Conservation (phyloP, 1,140 invertebrate species). For the Oryctes rhinoceros region DNA sequence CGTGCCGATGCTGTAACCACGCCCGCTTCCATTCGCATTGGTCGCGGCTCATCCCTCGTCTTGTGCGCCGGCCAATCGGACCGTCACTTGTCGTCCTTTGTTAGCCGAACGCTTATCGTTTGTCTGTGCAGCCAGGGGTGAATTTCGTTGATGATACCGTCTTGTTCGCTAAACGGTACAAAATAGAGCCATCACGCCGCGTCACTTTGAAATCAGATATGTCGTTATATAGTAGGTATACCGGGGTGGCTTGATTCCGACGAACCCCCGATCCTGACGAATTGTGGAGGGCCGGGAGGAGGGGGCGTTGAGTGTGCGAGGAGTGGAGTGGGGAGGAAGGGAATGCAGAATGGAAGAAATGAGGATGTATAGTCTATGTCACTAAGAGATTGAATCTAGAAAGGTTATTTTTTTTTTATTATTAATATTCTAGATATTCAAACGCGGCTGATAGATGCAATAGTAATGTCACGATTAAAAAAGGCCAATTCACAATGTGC, state of each 20-base stretch:
- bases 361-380: too few relatives aligned
- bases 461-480: too few relatives aligned
- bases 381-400: too few relatives aligned
- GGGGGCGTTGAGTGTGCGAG: too few relatives aligned
- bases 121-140: slow-evolving; percentile 48
- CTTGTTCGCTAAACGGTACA: slow-evolving; percentile 49
- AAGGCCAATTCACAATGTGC: too few relatives aligned
- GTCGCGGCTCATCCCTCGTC: slow-evolving; percentile 14
- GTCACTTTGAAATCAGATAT: slow-evolving; percentile 48
- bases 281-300: too few relatives aligned
- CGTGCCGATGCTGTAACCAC: slow-evolving; percentile 13
- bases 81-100: slow-evolving; percentile 39
- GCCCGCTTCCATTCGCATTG: slow-evolving; percentile 21
- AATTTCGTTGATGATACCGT: slow-evolving; percentile 12
- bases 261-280: too few relatives aligned
- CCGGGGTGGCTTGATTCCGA: not conserved
- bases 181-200: slow-evolving; percentile 49
- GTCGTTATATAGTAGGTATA: slow-evolving; percentile 9
- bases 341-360: too few relatives aligned
- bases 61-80: slow-evolving; percentile 11
- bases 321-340: too few relatives aligned
- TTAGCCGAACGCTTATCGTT: slow-evolving; percentile 22
- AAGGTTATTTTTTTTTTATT: too few relatives aligned
- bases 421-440: too few relatives aligned
- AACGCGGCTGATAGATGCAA: too few relatives aligned